phyloP scores from a whole-genome alignment of 2,113 vertebrate species.

The Ictalurus furcatus region DNA sequence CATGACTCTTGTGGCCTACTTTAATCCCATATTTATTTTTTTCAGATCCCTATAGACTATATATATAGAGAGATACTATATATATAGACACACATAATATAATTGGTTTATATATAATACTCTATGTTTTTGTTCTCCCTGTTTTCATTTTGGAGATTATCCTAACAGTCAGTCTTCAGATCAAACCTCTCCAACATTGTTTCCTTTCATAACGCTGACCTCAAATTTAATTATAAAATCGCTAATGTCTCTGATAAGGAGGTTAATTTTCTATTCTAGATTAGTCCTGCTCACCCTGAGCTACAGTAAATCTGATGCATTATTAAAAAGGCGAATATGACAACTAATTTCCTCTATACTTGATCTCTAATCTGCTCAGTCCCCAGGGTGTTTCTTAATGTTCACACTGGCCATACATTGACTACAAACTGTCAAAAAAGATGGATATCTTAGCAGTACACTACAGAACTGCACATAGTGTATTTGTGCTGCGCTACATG shows the following conservation, averaged over 20 bases:
- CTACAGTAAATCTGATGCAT: slow-evolving; percentile 48
- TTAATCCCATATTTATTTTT: slow-evolving; percentile 47
- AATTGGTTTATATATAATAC: slow-evolving; percentile 38
- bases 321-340: slow-evolving; percentile 49
- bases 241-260: slow-evolving; percentile 36
- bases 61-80: background rate
- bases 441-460: background rate
- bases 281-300: slow-evolving; percentile 42
- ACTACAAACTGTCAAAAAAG: slow-evolving; percentile 45
- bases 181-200: background rate
- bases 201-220: slow-evolving; percentile 38
- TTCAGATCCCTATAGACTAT: slow-evolving; percentile 40
- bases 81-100: background rate
- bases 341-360: slow-evolving; percentile 45
- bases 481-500: background rate
- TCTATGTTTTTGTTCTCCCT: slow-evolving; percentile 39
- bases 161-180: background rate
- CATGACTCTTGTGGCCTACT: slow-evolving; percentile 37
- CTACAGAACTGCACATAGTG: background rate
- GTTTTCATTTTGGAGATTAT: slow-evolving; percentile 37
- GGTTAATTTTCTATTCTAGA: slow-evolving; percentile 47
- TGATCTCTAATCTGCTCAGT: slow-evolving; percentile 22
- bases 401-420: slow-evolving; percentile 42
- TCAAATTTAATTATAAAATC: slow-evolving; percentile 36
- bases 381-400: slow-evolving; percentile 42